Base-by-base conservation (phyloP, 2,888 invertebrate genomes). In the Cataglyphis rosenhaueri region DNA sequence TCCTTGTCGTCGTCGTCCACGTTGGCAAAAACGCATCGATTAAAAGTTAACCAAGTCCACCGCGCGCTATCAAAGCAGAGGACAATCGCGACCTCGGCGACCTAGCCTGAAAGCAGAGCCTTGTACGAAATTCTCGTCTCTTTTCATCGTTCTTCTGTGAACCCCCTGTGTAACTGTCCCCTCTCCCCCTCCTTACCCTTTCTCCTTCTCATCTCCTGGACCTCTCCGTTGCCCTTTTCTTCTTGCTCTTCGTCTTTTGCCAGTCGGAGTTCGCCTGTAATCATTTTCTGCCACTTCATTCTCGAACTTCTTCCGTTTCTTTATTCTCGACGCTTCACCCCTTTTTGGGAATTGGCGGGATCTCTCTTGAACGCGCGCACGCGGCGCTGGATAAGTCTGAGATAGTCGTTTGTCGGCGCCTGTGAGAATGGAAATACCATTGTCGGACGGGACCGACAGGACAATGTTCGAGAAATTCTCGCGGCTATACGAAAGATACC, bases 51-150 rank as follows among this genome's bases (percentile, higher is more conserved):
- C 55, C 66, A 4, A 84, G 57, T 75, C 71, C 57, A 44, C 44
- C 35, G 76, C 59, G 59, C 68, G 59, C 44, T 86, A 84, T 81
- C 87, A 86, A 87, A 88, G 86, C 86, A 84, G 82, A 87, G 88
- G 91, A 91, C 92, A 91, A 90, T 91, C 91, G 88, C 92, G 89
- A 93, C 93, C 93, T 86, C 92, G 86, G 70, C 90, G 93, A 93
- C 93, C 93, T 88, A 82, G 70, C 82, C 89, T 93, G 92, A 93
- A 88, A 93, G 93, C 93, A 92, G 92, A 92, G 89, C 92, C 93
- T 93, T 94, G 93, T 93, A 92, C 91, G 88, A 92, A 91, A 91
- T 90, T 84, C 86, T 66, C 82, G 82, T 85, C 81, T 83, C 76
- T 65, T 81, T 79, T 82, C 61, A 48, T 32, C 44, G 12, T 73